Conservation (phyloP, 2,888 invertebrate genomes). For the Pilophorus perplexus region DNA sequence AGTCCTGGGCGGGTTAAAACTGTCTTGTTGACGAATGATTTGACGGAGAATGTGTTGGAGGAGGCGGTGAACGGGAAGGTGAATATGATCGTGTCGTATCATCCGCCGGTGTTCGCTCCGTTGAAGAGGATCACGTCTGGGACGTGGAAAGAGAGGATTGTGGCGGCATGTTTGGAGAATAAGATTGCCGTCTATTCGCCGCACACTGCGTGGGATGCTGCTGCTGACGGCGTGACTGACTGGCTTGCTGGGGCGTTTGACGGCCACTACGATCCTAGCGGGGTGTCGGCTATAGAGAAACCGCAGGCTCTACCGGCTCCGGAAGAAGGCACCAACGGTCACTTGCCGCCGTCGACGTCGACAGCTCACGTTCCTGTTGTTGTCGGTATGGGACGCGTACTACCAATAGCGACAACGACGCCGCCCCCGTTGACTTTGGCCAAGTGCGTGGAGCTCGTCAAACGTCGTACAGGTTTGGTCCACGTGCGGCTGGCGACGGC, state of each 20-base stretch:
- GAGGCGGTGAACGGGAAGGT: conserved; percentile 70
- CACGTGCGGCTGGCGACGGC: conserved; percentile 73
- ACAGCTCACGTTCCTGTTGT: not conserved
- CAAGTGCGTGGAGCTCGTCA: conserved; percentile 65
- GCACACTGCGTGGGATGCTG: conserved; percentile 86
- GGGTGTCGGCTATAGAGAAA: conserved; percentile 12
- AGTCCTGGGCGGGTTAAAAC: conserved; percentile 59
- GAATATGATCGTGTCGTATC: conserved; percentile 86
- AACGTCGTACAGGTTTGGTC: conserved; percentile 65
- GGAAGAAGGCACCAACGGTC: conserved; percentile 9
- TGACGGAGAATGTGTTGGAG: conserved; percentile 80
- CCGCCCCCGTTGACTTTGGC: conserved; percentile 56
- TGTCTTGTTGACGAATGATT: conserved; percentile 85
- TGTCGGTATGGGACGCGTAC: conserved; percentile 61
- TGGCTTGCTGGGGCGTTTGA: conserved; percentile 77
- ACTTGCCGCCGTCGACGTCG: conserved; percentile 2
- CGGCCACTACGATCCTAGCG: conserved; percentile 29
- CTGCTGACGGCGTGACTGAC: conserved; percentile 83
- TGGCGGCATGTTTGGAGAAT: conserved; percentile 75
- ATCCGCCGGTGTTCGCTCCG: conserved; percentile 90
- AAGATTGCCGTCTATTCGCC: conserved; percentile 89
- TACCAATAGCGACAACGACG: conserved; percentile 54
- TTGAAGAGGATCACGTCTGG: conserved; percentile 65
- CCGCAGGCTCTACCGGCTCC: not conserved
- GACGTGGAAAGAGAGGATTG: conserved; percentile 65